Evolutionary conservation across 2,888 invertebrate genomes (phyloP), one percentile per base, ranked within the genome.

Genomic region (Cantharis rustica): DNA sequence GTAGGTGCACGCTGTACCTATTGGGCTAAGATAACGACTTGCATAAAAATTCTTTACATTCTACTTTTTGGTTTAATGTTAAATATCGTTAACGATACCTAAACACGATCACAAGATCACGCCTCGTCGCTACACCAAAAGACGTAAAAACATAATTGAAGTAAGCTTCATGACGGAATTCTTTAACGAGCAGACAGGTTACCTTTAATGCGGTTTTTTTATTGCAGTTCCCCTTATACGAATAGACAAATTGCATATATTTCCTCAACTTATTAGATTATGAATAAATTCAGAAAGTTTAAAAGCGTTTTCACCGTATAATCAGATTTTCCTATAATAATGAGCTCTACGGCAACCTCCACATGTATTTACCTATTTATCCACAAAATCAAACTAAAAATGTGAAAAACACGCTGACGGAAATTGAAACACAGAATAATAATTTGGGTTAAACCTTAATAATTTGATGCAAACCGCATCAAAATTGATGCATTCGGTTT

Each of bases 111-210:
- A 76, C 76, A 76, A 79, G 76, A 76, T 76, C 73, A 62, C 68
- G 73, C 73, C 79, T 78, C 73, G 79, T 75, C 80, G 77, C 80
- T 74, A 27, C 76, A 78, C 68, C 74, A 78, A 81, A 77, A 76
- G 72, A 69, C 77, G 80, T 80, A 81, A 82, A 84, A 81, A 83
- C 80, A 82, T 81, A 80, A 82, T 82, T 81, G 76, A 79, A 77
- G 75, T 69, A 72, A 79, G 82, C 81, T 81, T 81, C 82, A 83
- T 81, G 81, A 81, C 81, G 81, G 82, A 84, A 84, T 83, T 82
- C 79, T 79, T 82, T 84, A 82, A 84, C 81, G 82, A 83, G 80
- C 70, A 78, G 80, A 83, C 82, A 81, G 82, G 82, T 83, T 80
- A 68, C 61, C 20, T 75, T 66, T 75, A 72, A 74, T 76, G 75